These are phyloP conservation scores for Xylota sylvarum DNA, from an alignment of 2,888 invertebrate genomes.

Conservation along the genomic window DNA sequence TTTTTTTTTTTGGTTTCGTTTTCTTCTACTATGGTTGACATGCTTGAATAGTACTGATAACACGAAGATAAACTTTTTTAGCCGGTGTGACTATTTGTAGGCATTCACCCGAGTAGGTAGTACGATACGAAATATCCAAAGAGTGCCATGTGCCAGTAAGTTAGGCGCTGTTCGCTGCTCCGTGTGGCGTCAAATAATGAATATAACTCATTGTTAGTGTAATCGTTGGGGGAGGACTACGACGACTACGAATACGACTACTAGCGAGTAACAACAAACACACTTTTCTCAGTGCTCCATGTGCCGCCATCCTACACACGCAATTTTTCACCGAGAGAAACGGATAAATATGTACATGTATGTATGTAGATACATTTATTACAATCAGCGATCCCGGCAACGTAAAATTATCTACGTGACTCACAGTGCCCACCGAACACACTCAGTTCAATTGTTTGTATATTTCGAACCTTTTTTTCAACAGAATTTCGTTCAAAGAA, in stretches of 20 bases:
- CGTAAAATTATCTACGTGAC: slow-evolving; percentile 72
- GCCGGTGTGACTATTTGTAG: slow-evolving; percentile 45
- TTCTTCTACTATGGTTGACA: slow-evolving; percentile 16
- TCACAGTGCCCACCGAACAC: slow-evolving; percentile 61
- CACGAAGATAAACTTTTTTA: slow-evolving; percentile 29
- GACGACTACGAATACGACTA: neutral
- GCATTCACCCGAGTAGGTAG: slow-evolving; percentile 17
- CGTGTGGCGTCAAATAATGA: slow-evolving; percentile 45
- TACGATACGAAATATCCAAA: slow-evolving; percentile 23
- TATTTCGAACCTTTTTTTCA: slow-evolving; percentile 67
- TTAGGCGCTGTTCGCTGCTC: neutral
- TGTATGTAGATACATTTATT: slow-evolving; percentile 61
- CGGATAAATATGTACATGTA: no score
- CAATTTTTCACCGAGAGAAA: no score
- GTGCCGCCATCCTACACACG: slow-evolving; percentile 68
- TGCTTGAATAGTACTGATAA: slow-evolving; percentile 23
- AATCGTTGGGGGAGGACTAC: slow-evolving; percentile 44
- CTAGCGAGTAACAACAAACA: no score
- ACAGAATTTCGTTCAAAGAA: slow-evolving; percentile 71
- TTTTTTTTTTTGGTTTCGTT: slow-evolving; percentile 17
- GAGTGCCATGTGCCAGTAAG: slow-evolving; percentile 27
- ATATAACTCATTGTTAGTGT: slow-evolving; percentile 54
- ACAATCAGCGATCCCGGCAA: slow-evolving; percentile 70
- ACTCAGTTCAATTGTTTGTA: slow-evolving; percentile 61
- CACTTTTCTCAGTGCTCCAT: slow-evolving; percentile 27